Conservation (phyloP, 2,113 vertebrate species). For the Falcunculus frontatus region DNA sequence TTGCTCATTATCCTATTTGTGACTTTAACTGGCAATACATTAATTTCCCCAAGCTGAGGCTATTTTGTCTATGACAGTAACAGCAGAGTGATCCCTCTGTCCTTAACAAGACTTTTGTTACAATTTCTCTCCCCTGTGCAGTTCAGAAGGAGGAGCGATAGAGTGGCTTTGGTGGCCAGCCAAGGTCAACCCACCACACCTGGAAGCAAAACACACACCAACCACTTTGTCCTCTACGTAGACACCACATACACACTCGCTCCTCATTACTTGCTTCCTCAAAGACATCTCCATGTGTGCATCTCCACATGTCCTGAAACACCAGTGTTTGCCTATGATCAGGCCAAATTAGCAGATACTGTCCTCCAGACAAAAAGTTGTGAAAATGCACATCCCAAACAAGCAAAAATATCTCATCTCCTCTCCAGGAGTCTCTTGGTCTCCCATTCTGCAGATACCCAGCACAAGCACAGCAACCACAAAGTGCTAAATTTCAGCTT, state of each 20-base stretch:
- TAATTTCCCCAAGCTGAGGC: neutral
- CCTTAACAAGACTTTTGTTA: neutral
- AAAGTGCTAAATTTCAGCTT: neutral
- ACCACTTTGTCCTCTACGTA: neutral
- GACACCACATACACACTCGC: neutral
- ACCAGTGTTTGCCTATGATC: neutral
- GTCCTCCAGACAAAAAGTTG: neutral
- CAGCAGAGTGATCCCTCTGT: neutral
- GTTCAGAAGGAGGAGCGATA: neutral
- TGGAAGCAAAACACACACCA: neutral
- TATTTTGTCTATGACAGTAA: neutral
- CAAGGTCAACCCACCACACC: neutral
- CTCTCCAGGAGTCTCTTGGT: neutral
- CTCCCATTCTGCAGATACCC: neutral
- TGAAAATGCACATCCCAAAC: neutral
- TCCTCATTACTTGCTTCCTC: neutral
- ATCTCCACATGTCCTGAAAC: neutral
- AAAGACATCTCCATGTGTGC: neutral
- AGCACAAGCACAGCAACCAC: neutral
- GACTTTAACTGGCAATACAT: neutral
- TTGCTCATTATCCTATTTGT: neutral
- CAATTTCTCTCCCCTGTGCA: neutral
- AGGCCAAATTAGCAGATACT: neutral
- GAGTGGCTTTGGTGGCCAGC: neutral
- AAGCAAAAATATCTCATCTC: neutral